These are phyloP conservation scores for Zalophus californianus DNA, from an alignment of 2,797 vertebrate genomes.

Conservation along the genomic window DNA sequence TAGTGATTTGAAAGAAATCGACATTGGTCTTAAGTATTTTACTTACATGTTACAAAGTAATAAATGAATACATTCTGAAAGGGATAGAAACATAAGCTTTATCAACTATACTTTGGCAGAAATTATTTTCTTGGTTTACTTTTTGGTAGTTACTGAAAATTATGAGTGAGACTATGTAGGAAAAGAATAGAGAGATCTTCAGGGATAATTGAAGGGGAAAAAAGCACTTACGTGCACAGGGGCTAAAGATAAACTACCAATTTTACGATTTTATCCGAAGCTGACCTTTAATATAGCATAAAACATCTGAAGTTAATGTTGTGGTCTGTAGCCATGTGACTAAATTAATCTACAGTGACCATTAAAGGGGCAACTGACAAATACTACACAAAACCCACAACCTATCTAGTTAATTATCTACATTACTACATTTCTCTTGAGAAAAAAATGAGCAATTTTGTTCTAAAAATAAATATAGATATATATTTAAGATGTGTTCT, in stretches of 20 bases:
- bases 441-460: not conserved
- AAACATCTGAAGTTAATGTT: not conserved
- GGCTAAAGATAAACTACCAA: not conserved
- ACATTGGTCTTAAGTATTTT: not conserved
- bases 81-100: not conserved
- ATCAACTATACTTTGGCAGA: not conserved
- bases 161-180: not conserved
- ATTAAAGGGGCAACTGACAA: not conserved
- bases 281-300: not conserved
- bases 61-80: not conserved
- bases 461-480: not conserved
- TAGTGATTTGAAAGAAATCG: not conserved
- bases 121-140: not conserved
- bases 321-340: not conserved
- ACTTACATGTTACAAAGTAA: not conserved
- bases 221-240: not conserved
- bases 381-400: not conserved
- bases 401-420: not conserved
- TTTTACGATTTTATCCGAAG: not conserved
- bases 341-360: not conserved
- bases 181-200: not conserved
- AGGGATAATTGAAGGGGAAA: not conserved
- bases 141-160: not conserved
- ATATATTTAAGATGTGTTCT: constrained; percentile 29
- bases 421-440: not conserved